A percentile compares a stretch with the other conserved stretches of the same genome.
These are phyloP conservation scores for Ginglymostoma cirratum DNA, from an alignment of 2,113 vertebrate genomes.

Conservation along the genomic window DNA sequence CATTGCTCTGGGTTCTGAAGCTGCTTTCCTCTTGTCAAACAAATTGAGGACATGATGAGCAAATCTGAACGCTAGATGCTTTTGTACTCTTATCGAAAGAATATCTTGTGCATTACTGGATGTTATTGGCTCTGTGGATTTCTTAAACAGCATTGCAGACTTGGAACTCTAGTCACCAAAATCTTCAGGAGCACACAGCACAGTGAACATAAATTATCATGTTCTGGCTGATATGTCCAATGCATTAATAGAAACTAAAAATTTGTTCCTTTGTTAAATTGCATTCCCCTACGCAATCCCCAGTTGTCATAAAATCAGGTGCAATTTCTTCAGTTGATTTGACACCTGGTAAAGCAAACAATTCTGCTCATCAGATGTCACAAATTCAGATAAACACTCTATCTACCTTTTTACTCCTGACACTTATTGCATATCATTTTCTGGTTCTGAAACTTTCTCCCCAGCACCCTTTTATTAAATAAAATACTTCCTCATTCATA, in stretches of 20 bases:
- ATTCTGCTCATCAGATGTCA: background rate
- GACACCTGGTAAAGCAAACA: background rate
- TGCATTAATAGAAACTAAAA: background rate
- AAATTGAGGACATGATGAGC: background rate
- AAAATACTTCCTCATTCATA: background rate
- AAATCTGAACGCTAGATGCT: background rate
- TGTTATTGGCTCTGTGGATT: background rate
- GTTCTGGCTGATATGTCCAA: background rate
- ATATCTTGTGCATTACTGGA: background rate
- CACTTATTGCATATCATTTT: background rate
- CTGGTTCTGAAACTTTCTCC: background rate
- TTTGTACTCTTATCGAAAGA: background rate
- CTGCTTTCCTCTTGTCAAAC: background rate
- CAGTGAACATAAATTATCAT: background rate
- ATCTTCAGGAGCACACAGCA: background rate
- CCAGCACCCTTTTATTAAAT: background rate
- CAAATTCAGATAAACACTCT: slow-evolving; percentile 15
- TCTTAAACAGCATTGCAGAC: background rate
- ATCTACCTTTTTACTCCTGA: background rate
- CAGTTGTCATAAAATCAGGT: background rate
- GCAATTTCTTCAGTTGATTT: background rate
- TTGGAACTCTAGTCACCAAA: background rate
- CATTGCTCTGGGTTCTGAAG: background rate
- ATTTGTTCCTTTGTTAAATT: background rate
- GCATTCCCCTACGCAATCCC: background rate